Percentiles rank a stretch among this genome's conserved stretches.
These are phyloP conservation scores for Picus viridis DNA, from an alignment of 2,797 vertebrate species.

Conservation along the genomic window DNA sequence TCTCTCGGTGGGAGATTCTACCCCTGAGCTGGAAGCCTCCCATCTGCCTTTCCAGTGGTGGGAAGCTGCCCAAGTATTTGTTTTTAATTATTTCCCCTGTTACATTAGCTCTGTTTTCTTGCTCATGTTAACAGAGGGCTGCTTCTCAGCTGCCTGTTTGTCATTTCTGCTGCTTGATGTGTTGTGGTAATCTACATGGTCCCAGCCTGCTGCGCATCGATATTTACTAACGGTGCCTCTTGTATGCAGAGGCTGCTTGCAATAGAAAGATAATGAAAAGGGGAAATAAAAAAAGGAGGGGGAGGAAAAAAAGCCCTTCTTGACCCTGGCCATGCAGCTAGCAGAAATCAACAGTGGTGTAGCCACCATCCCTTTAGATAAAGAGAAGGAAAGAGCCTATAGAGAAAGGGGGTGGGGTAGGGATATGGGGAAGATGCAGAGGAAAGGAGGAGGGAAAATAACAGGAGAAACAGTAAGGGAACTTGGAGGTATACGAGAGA, in stretches of 20 bases:
- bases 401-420: not conserved
- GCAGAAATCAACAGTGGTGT: conserved; percentile 4
- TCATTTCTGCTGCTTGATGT: conserved; percentile 67
- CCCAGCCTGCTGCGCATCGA: conserved; percentile 63
- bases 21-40: not conserved
- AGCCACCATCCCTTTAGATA: not conserved
- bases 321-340: conserved; percentile 58
- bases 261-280: conserved; percentile 68
- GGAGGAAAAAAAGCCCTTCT: conserved; percentile 34
- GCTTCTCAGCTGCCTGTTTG: conserved; percentile 43
- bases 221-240: conserved; percentile 75
- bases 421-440: not conserved
- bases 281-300: too few species aligned
- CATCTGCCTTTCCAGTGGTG: not conserved
- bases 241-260: conserved; percentile 56
- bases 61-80: not conserved
- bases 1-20: not conserved
- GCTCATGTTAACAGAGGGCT: not conserved
- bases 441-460: not conserved
- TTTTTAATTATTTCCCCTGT: conserved; percentile 51
- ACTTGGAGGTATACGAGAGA: not conserved
- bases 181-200: conserved; percentile 51
- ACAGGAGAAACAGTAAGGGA: not conserved
- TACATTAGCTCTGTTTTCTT: conserved; percentile 46
- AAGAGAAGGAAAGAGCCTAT: not conserved